Conservation (phyloP, 2,797 vertebrate genomes). For the Hipposideros larvatus region DNA sequence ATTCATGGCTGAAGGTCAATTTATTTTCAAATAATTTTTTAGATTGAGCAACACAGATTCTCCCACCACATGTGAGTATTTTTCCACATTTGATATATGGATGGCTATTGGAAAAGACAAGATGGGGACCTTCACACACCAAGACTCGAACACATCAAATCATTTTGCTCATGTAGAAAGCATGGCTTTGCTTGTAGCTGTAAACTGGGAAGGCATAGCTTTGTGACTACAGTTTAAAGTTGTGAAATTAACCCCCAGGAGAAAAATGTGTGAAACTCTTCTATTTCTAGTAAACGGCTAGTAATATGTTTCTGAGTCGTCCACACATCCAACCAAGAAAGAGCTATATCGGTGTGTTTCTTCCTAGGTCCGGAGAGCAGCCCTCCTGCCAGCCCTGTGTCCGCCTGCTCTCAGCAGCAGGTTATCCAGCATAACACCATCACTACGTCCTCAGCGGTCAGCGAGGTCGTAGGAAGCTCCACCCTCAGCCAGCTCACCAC, state of each 20-base stretch:
- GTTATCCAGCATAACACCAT: constrained; percentile 99
- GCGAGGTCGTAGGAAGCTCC: constrained; percentile 92
- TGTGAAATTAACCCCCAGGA: constrained; percentile 64
- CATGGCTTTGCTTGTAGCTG: constrained; percentile 73
- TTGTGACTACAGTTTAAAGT: constrained; percentile 36
- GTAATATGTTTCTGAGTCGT: background rate
- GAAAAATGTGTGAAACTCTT: constrained; percentile 10
- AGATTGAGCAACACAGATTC: constrained; percentile 82
- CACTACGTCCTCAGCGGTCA: constrained; percentile 97
- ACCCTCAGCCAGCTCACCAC: constrained; percentile 94
- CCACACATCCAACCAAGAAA: background rate
- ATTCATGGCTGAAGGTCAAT: constrained; percentile 74
- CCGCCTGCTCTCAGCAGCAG: constrained; percentile 97
- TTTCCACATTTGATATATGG: constrained; percentile 74
- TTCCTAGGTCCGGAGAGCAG: constrained; percentile 98
- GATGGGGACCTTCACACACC: constrained; percentile 41
- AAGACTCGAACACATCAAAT: background rate
- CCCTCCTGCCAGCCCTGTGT: constrained; percentile 94
- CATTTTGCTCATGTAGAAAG: constrained; percentile 55
- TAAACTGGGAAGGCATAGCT: constrained; percentile 72
- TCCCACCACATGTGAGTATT: constrained; percentile 81
- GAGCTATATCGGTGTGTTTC: constrained; percentile 73
- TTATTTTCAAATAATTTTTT: constrained; percentile 83
- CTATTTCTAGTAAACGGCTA: constrained; percentile 6
- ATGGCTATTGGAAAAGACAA: constrained; percentile 63